These are phyloP conservation scores for Camponotus vicinus DNA, from an alignment of 1,140 invertebrate species.

Conservation along the genomic window DNA sequence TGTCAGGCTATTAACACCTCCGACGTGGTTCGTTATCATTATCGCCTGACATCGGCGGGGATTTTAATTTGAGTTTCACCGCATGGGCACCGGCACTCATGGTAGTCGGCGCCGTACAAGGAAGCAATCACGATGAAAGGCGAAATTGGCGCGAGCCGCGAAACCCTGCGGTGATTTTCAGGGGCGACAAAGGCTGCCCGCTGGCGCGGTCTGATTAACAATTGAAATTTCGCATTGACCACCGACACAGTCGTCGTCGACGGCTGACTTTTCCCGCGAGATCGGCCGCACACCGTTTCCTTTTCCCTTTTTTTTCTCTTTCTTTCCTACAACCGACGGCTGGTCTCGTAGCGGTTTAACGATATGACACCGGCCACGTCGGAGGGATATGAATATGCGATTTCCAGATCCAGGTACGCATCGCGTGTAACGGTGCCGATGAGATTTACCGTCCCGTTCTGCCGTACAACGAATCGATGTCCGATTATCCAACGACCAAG, in stretches of 20 bases:
- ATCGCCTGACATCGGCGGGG: slow-evolving; percentile 63
- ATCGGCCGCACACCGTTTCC: neutral
- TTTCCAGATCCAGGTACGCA: slow-evolving; percentile 26
- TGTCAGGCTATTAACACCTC: slow-evolving; percentile 74
- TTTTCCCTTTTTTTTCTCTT: neutral
- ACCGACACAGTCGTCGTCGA: slow-evolving; percentile 20
- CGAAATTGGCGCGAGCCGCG: slow-evolving; percentile 70
- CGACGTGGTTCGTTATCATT: slow-evolving; percentile 75
- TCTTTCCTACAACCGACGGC: neutral
- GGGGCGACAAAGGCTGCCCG: slow-evolving; percentile 41
- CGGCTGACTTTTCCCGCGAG: slow-evolving; percentile 12
- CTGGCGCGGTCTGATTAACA: slow-evolving; percentile 63
- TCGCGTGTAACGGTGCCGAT: slow-evolving; percentile 39
- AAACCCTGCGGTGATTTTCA: slow-evolving; percentile 67
- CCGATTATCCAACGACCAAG: slow-evolving; percentile 20
- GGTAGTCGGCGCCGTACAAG: slow-evolving; percentile 66
- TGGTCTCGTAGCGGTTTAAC: neutral
- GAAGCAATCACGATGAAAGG: slow-evolving; percentile 79
- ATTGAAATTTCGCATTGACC: slow-evolving; percentile 61
- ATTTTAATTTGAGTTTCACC: slow-evolving; percentile 78
- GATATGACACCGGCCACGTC: slow-evolving; percentile 34
- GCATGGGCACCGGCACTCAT: slow-evolving; percentile 49
- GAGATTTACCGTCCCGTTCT: slow-evolving; percentile 23
- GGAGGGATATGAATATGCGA: slow-evolving; percentile 39
- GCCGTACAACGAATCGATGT: slow-evolving; percentile 32